Evolutionary conservation across 2,797 vertebrate species (phyloP).

Genomic region (Antrozous pallidus): DNA sequence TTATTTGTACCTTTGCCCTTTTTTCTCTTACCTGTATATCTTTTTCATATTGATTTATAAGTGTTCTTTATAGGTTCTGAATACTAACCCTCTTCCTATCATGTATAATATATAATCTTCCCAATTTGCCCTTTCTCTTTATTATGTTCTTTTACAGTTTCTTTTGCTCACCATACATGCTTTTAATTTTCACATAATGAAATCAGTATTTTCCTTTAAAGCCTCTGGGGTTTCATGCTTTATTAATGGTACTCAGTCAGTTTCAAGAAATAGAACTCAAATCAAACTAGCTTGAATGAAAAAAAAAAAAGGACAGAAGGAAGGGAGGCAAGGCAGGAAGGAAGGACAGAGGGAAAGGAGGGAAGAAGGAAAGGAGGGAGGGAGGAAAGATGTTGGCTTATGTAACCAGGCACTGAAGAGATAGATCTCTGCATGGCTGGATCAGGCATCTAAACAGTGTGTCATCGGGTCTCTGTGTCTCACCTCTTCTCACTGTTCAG

Average conservation of each 20-base stretch:
- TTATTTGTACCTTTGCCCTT: background rate
- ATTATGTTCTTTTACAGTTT: background rate
- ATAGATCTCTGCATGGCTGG: background rate
- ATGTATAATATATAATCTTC: background rate
- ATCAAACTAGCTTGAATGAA: background rate
- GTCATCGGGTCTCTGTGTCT: background rate
- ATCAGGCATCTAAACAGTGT: background rate
- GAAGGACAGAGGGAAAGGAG: background rate
- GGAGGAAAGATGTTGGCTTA: background rate
- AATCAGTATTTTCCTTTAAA: conserved; percentile 36
- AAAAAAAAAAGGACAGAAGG: no score
- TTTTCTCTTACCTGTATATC: background rate
- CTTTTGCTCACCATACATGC: background rate
- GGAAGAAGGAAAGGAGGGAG: background rate
- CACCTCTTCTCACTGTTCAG: background rate
- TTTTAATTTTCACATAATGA: conserved; percentile 43
- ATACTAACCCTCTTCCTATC: background rate
- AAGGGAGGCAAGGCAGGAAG: background rate
- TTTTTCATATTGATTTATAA: background rate
- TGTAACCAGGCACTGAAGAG: background rate
- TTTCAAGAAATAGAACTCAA: conserved; percentile 17
- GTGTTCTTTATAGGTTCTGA: background rate
- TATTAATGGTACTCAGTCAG: background rate
- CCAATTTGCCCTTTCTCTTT: background rate
- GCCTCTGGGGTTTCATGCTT: background rate